phyloP scores from a whole-genome alignment of 2,888 invertebrate species.

The Salticus scenicus region DNA sequence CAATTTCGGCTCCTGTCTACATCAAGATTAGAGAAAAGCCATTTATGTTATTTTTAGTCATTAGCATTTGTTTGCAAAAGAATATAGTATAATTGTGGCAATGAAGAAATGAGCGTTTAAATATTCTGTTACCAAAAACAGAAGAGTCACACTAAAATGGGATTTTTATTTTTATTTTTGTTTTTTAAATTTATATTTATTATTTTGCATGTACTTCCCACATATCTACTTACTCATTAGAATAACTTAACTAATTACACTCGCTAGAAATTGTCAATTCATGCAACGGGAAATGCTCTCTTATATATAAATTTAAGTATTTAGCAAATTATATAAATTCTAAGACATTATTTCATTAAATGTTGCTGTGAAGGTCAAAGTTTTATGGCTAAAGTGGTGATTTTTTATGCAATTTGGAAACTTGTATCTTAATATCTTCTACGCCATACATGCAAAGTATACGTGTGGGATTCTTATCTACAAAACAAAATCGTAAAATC shows the following conservation, averaged over 20 bases:
- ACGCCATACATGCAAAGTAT: not conserved
- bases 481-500: too few species aligned
- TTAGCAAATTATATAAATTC: not conserved
- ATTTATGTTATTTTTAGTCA: constrained; percentile 31
- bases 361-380: not conserved
- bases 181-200: not conserved
- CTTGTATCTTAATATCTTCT: not conserved
- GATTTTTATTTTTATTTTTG: not conserved
- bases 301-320: not conserved
- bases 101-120: constrained; percentile 20
- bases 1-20: constrained; percentile 30
- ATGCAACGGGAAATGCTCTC: too few species aligned
- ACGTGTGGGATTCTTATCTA: not conserved
- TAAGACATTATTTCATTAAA: too few species aligned
- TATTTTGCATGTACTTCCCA: not conserved
- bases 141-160: not conserved
- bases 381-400: not conserved
- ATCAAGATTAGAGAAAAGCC: constrained; percentile 36
- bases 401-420: not conserved
- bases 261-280: not conserved
- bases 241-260: not conserved
- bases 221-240: not conserved
- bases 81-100: constrained; percentile 40
- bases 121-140: not conserved
- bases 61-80: constrained; percentile 32